A percentile compares a stretch with the other conserved stretches of the same genome.
phyloP scores from a whole-genome alignment of 2,797 vertebrate genomes.

The Molothrus aeneus region DNA sequence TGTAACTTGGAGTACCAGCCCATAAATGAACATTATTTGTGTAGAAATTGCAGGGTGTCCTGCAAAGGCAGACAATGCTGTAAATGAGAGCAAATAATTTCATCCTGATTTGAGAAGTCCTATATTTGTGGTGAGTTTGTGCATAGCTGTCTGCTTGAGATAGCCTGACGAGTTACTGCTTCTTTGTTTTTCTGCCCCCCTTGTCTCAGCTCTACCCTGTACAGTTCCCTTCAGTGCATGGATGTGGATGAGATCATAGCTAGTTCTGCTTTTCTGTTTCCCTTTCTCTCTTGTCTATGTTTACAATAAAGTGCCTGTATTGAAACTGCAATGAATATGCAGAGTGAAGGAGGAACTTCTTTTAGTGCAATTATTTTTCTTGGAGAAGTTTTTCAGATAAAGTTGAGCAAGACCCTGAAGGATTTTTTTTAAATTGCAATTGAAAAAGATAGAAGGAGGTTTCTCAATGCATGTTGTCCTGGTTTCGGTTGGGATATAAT shows the following conservation, averaged over 20 bases:
- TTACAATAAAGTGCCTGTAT: background rate
- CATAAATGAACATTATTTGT: background rate
- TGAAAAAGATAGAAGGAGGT: background rate
- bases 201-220: background rate
- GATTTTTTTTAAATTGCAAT: background rate
- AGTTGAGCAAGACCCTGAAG: background rate
- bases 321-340: background rate
- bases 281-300: background rate
- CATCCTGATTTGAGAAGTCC: background rate
- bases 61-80: background rate
- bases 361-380: background rate
- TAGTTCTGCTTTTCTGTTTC: conserved; percentile 52
- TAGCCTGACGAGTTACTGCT: background rate
- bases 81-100: background rate
- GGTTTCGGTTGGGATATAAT: background rate
- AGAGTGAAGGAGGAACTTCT: background rate
- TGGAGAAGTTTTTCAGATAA: background rate
- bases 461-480: background rate
- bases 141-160: background rate
- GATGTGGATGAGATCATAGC: background rate
- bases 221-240: background rate
- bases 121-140: background rate
- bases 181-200: background rate
- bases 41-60: background rate
- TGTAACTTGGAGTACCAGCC: background rate